phyloP scores from a whole-genome alignment of 2,797 vertebrate species.

The Anableps anableps region DNA sequence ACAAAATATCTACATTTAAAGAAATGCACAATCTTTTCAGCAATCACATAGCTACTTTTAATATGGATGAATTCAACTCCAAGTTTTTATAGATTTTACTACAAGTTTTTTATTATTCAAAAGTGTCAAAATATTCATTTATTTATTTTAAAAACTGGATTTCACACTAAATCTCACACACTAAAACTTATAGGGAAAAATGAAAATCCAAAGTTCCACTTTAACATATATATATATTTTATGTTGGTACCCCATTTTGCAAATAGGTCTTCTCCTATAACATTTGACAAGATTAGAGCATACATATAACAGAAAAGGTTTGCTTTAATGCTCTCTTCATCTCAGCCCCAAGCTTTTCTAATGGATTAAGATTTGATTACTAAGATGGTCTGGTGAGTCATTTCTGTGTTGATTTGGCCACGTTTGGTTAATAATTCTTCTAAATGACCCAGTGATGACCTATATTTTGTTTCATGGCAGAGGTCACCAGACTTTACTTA shows the following conservation, averaged over 20 bases:
- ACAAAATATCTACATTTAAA: background rate
- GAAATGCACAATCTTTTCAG: background rate
- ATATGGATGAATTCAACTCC: background rate
- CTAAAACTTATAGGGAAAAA: background rate
- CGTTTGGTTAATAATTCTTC: background rate
- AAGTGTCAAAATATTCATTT: background rate
- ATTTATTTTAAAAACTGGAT: background rate
- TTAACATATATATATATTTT: too few species aligned
- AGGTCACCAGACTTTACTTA: too few species aligned
- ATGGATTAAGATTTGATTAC: background rate
- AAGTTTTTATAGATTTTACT: background rate
- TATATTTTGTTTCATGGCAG: too few species aligned
- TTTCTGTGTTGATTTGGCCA: background rate
- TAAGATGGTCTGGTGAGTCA: background rate
- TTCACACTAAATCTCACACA: background rate
- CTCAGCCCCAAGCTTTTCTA: background rate
- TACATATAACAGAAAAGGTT: background rate
- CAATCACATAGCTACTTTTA: background rate
- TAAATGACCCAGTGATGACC: background rate
- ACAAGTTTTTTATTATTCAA: background rate
- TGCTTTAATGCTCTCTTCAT: too few species aligned
- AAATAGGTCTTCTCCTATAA: background rate
- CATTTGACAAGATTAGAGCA: background rate
- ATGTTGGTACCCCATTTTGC: background rate
- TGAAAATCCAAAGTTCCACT: background rate